Base-by-base conservation (phyloP, 2,888 invertebrate species). In the Lathronympha strigana region DNA sequence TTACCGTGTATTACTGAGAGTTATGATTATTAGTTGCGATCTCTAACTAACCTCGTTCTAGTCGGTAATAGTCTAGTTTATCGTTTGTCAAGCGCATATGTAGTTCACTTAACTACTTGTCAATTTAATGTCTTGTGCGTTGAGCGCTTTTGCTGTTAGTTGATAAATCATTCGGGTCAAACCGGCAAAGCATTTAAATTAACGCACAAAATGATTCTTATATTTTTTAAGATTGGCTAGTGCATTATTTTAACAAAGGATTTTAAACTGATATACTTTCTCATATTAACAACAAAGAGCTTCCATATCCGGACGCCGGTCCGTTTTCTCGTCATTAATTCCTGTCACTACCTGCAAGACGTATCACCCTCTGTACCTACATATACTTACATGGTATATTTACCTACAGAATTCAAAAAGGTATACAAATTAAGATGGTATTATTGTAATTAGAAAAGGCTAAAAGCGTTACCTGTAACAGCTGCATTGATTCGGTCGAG, bases 401-500 rank as follows among this genome's bases (percentile, higher is more conserved):
- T 40, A 40, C 1, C 4, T 36, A 40, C 17, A 40, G 36, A 9
- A 36, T 8, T 15, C 6, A n/a, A 36, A 8, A 17, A 5, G 15
- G n/a, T 40, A 6, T 6, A 8, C 40, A 17, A 6, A 38, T 2
- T 19, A 43, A 21, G 19, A 3, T 45, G 13, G 4, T 45, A 11
- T 21, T 4, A 2, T 45, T 21, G 2, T 2, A 17, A 1, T 40
- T 40, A 2, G 17, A 17, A 40, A 5, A 43, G 1, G 21, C 28
- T 21, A 31, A 49, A 38, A 55, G 58, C 66, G 82, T 73, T 81
- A 93, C 93, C 93, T 93, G 92, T 92, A 28, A 93, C 92, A 73
- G 92, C 92, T 50, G 93, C 92, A 72, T 93, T 92, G 60, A 93
- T 83, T 76, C 92, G 84, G 69, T 93, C 93, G 75, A 93, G 82